These are phyloP conservation scores for Andrena praecox DNA, from an alignment of 2,888 invertebrate genomes.

Conservation along the genomic window DNA sequence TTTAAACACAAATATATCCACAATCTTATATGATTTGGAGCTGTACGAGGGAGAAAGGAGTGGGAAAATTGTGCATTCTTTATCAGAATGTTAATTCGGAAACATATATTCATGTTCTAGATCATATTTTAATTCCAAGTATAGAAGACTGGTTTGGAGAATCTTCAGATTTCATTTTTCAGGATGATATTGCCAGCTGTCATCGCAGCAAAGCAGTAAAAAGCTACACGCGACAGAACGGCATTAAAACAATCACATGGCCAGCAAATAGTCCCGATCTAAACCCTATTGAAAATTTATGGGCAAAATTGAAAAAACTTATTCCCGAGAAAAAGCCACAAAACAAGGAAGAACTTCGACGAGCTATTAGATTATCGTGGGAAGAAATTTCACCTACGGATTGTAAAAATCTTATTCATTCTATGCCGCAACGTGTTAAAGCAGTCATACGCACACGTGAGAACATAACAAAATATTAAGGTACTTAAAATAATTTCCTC, in stretches of 20 bases:
- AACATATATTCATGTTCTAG: background rate
- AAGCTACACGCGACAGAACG: background rate
- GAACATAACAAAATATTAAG: too few species aligned
- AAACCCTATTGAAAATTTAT: slow-evolving; percentile 1
- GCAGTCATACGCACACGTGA: too few species aligned
- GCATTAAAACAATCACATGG: background rate
- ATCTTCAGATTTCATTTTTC: background rate
- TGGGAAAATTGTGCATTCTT: background rate
- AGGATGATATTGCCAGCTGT: background rate
- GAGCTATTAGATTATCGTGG: background rate
- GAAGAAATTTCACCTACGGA: background rate
- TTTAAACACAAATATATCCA: background rate
- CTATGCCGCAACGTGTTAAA: too few species aligned
- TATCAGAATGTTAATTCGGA: background rate
- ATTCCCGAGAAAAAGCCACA: background rate
- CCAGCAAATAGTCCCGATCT: background rate
- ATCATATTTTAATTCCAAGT: background rate
- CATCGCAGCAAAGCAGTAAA: background rate
- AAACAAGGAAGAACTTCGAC: background rate
- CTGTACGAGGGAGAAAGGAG: background rate
- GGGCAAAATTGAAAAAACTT: background rate
- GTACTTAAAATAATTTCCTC: too few species aligned
- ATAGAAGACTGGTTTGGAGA: slow-evolving; percentile 1
- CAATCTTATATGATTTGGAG: background rate
- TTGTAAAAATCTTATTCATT: too few species aligned